A percentile compares a stretch with the other conserved stretches of the same genome.
Evolutionary conservation across 2,797 vertebrate genomes (phyloP).

Genomic region (Gadopsis bispinosus): DNA sequence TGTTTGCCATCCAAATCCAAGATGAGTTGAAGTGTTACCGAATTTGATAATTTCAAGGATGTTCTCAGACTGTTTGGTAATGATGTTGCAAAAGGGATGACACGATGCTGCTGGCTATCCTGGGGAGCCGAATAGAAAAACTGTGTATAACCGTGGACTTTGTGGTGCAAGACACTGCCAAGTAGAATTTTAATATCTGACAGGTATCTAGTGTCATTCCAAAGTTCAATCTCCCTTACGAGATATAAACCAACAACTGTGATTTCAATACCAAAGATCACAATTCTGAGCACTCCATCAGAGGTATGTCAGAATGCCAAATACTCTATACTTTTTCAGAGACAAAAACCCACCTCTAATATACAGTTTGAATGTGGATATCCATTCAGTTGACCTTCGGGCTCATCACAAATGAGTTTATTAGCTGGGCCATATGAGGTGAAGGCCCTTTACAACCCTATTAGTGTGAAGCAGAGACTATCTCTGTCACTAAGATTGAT

Average conservation of each 20-base stretch:
- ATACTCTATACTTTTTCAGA: slow-evolving; percentile 8
- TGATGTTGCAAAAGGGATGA: slow-evolving; percentile 68
- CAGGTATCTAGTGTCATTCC: slow-evolving; percentile 39
- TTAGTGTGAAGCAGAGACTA: slow-evolving; percentile 76
- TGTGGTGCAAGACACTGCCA: slow-evolving; percentile 56
- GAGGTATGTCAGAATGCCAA: slow-evolving; percentile 2
- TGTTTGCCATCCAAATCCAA: slow-evolving; percentile 60
- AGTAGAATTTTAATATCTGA: slow-evolving; percentile 55
- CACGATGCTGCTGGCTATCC: slow-evolving; percentile 51
- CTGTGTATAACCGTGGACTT: slow-evolving; percentile 48
- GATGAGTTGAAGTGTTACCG: slow-evolving; percentile 63
- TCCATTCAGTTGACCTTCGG: slow-evolving; percentile 82
- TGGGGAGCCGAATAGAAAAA: slow-evolving; percentile 22
- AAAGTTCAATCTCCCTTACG: slow-evolving; percentile 45
- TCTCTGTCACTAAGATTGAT: slow-evolving; percentile 82
- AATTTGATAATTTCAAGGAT: slow-evolving; percentile 68
- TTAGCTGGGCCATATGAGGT: slow-evolving; percentile 82
- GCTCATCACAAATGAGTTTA: slow-evolving; percentile 86
- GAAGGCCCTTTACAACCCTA: slow-evolving; percentile 80
- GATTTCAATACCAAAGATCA: neutral
- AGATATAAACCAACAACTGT: slow-evolving; percentile 13
- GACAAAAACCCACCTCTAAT: slow-evolving; percentile 23
- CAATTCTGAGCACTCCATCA: slow-evolving; percentile 24
- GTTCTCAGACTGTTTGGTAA: slow-evolving; percentile 43
- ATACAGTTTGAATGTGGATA: slow-evolving; percentile 61